phyloP scores from a whole-genome alignment of 2,888 invertebrate genomes.

The Apotomis betuletana region DNA sequence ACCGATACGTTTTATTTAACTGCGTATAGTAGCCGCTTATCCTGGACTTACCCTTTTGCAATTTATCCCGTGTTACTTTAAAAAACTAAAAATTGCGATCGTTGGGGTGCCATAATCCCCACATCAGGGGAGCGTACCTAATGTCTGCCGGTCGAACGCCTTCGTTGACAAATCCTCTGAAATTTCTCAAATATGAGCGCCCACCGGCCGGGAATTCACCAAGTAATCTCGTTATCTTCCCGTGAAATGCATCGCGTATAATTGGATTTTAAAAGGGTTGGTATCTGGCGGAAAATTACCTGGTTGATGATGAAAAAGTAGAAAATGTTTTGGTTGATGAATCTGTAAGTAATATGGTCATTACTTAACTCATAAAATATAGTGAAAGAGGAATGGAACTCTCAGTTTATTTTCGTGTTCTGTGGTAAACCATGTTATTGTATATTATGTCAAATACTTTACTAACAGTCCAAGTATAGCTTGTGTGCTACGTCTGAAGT shows the following conservation, averaged over 20 bases:
- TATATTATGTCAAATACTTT: too few relatives aligned
- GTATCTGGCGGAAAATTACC: slow-evolving; percentile 5
- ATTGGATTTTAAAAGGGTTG: slow-evolving; percentile 33
- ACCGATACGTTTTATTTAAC: too few relatives aligned
- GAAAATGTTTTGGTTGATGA: neutral
- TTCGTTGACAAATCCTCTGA: slow-evolving; percentile 70
- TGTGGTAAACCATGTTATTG: too few relatives aligned
- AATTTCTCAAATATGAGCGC: slow-evolving; percentile 64
- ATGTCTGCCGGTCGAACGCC: slow-evolving; percentile 63
- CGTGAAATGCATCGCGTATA: slow-evolving; percentile 43
- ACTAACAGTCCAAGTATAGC: too few relatives aligned
- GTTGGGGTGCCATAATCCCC: slow-evolving; percentile 22
- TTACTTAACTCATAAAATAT: too few relatives aligned
- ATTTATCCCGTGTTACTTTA: too few relatives aligned
- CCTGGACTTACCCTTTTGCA: too few relatives aligned
- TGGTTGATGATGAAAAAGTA: slow-evolving; percentile 14
- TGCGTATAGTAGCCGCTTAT: too few relatives aligned
- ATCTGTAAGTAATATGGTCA: neutral
- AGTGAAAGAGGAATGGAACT: too few relatives aligned
- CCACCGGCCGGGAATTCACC: slow-evolving; percentile 54
- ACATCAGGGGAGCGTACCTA: slow-evolving; percentile 67
- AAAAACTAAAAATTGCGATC: neutral
- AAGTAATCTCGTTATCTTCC: slow-evolving; percentile 61
- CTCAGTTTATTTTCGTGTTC: too few relatives aligned
- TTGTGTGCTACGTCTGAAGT: too few relatives aligned